Evolutionary conservation across 2,797 vertebrate species (phyloP), one percentile per base, ranked within the genome.

Genomic region (Iguana delicatissima): DNA sequence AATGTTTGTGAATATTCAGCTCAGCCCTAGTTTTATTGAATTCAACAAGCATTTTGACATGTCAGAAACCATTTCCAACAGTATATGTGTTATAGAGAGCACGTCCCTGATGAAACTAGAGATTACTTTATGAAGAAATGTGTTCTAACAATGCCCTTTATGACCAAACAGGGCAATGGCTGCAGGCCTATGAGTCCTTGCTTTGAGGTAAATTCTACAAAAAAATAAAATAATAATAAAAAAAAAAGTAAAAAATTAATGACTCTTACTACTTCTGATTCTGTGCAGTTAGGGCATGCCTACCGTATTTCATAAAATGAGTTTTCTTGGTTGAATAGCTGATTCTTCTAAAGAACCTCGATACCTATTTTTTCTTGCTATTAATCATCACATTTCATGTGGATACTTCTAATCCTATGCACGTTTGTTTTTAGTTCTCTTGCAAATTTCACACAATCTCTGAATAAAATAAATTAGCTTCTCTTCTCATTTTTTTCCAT

Each of bases 341-440:
- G 24, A 26, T 88, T 72, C 86, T 90, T 88, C 90, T 95, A 95
- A 89, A 89, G 84, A 6, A 57, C 62, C 85, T 91, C 38, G 12
- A 46, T 87, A 86, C 82, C 26, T 89, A 76, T 82, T 62, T 50
- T 84, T 82, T 50, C 84, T 91, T 42, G 0, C 20, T 90, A 74
- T 89, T 94, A 76, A 91, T 93, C 80, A 90, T 79, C 35, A 46
- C 74, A 3, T 67, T 96, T 90, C 84, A 64, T 86, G 42, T 38
- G 62, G 90, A 81, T 87, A 67, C 91, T 91, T 29, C 91, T 94
- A 93, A 95, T 95, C 89, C 86, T 92, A 46, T 89, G 91, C 59
- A 89, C 62, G 80, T 76, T 79, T 82, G 92, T 92, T 85, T 91
- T 86, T 38, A 35, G 32, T 42, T 55, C 80, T 83, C 29, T 1